A percentile compares a stretch with the other conserved stretches of the same genome.
phyloP scores from a whole-genome alignment of 2,888 invertebrate species.

The Drosophila lacicola region DNA sequence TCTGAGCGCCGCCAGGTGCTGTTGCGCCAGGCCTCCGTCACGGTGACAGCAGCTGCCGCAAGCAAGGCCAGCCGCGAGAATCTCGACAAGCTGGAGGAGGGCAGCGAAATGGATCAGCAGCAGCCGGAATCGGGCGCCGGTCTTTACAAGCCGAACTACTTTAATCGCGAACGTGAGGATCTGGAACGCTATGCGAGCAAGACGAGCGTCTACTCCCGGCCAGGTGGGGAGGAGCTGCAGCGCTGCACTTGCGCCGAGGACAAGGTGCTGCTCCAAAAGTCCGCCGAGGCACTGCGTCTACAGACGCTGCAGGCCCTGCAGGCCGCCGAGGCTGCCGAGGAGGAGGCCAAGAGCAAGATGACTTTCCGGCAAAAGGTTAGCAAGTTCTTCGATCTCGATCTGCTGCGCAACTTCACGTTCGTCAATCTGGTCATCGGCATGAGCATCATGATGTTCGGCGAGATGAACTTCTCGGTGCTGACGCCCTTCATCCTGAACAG shows the following conservation, averaged over 20 bases:
- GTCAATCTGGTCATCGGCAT: constrained; percentile 90
- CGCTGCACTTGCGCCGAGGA: constrained; percentile 83
- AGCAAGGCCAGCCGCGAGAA: constrained; percentile 58
- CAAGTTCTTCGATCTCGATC: constrained; percentile 89
- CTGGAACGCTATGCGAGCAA: constrained; percentile 80
- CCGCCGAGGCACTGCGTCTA: constrained; percentile 53
- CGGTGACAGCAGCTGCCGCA: constrained; percentile 16
- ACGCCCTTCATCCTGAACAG: constrained; percentile 90
- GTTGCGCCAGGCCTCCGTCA: constrained; percentile 65
- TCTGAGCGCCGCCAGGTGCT: constrained; percentile 68
- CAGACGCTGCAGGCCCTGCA: constrained; percentile 47
- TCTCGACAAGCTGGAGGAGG: constrained; percentile 49
- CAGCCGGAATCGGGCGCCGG: constrained; percentile 21
- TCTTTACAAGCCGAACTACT: constrained; percentile 85
- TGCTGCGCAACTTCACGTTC: constrained; percentile 89
- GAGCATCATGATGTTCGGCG: constrained; percentile 90
- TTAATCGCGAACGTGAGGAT: constrained; percentile 87
- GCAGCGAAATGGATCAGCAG: constrained; percentile 23
- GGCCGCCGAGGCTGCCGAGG: constrained; percentile 77
- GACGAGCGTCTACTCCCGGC: constrained; percentile 77
- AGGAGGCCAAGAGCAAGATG: constrained; percentile 80
- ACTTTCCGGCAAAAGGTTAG: constrained; percentile 87
- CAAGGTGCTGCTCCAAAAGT: constrained; percentile 75
- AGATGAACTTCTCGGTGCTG: constrained; percentile 90
- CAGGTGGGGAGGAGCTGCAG: constrained; percentile 55